A percentile compares a stretch with the other conserved stretches of the same genome.
These are phyloP conservation scores for Basileuterus tristriatus DNA, from an alignment of 2,797 vertebrate species.

Conservation along the genomic window DNA sequence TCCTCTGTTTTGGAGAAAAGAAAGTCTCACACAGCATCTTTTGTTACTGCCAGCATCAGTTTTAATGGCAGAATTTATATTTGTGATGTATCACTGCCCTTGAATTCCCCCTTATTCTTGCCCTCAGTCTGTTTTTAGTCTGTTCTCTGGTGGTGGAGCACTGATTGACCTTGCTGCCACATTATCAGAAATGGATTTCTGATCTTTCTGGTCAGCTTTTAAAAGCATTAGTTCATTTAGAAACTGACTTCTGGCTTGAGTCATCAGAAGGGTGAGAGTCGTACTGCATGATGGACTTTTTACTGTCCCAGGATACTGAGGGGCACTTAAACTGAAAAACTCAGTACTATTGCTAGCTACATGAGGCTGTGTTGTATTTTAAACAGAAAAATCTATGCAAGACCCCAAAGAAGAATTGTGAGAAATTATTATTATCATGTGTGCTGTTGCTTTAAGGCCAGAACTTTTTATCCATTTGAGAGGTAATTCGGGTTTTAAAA, in stretches of 20 bases:
- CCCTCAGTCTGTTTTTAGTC: background rate
- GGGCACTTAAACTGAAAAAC: background rate
- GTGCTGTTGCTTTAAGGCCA: background rate
- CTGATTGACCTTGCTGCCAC: background rate
- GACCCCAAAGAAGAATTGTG: background rate
- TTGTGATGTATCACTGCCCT: background rate
- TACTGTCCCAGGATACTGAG: background rate
- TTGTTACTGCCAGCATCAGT: background rate
- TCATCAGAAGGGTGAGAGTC: background rate
- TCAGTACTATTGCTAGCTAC: background rate
- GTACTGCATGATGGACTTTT: accelerated
- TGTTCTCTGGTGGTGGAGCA: background rate
- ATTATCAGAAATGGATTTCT: background rate
- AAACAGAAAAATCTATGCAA: background rate
- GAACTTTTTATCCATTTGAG: background rate
- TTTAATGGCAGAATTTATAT: background rate
- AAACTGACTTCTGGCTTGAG: background rate
- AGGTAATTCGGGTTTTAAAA: conserved; percentile 27
- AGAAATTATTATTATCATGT: background rate
- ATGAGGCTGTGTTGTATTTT: background rate
- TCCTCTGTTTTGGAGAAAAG: background rate
- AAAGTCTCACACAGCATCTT: background rate
- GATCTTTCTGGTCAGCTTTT: background rate
- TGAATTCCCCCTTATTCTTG: accelerated
- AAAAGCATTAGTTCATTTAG: background rate